Conservation (phyloP, 2,113 vertebrate genomes). For the Morone chrysops region DNA sequence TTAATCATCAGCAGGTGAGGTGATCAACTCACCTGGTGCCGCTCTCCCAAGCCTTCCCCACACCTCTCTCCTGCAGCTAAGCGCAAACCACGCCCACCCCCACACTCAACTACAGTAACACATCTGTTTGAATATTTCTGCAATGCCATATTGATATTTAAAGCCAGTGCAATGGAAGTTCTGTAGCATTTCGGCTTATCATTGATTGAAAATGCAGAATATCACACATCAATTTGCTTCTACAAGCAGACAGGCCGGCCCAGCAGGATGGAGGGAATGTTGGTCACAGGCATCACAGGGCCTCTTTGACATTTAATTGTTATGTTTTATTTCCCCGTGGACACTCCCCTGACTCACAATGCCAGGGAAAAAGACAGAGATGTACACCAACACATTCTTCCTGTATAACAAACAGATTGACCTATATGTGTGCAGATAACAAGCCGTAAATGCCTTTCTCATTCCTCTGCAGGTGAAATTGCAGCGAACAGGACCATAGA, state of each 20-base stretch:
- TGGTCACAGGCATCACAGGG: conserved; percentile 37
- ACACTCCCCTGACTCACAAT: not conserved
- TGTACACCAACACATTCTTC: not conserved
- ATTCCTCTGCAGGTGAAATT: conserved; percentile 16
- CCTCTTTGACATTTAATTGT: conserved; percentile 57
- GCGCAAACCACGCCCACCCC: too few species aligned
- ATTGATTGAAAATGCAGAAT: conserved; percentile 2
- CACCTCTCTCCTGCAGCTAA: too few species aligned
- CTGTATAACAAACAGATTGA: not conserved
- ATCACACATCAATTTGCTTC: conserved; percentile 6
- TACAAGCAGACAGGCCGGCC: conserved; percentile 5
- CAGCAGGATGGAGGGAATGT: conserved; percentile 21
- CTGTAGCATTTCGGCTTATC: conserved; percentile 11
- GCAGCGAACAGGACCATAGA: not conserved
- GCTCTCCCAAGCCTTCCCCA: too few species aligned
- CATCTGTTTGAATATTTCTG: not conserved
- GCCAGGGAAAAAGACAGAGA: not conserved
- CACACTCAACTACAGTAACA: not conserved
- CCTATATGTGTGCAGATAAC: not conserved
- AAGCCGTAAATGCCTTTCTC: not conserved
- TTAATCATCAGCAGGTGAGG: too few species aligned
- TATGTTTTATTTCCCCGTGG: conserved; percentile 41
- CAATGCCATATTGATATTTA: not conserved
- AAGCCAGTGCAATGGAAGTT: not conserved
- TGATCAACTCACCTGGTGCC: too few species aligned